Conservation (phyloP, 1,140 invertebrate genomes). For the Drosophila orosa region DNA sequence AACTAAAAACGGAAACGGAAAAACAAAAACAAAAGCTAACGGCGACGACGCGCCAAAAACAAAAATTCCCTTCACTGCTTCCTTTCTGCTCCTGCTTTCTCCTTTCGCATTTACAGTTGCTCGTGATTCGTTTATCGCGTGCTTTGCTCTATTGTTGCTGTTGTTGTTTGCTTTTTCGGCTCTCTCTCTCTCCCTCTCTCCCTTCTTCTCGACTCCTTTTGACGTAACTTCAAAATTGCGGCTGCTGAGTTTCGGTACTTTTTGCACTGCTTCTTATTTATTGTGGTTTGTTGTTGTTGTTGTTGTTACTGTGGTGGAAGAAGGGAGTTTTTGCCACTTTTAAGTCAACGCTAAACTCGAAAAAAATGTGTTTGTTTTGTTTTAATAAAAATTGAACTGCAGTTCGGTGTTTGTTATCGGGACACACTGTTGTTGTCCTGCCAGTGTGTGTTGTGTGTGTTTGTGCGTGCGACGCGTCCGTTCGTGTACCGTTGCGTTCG, state of each 20-base stretch:
- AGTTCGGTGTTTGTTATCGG: conserved; percentile 23
- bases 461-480: conserved; percentile 12
- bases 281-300: neutral
- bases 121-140: conserved; percentile 38
- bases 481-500: conserved; percentile 61
- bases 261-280: neutral
- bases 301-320: neutral
- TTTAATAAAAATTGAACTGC: conserved; percentile 26
- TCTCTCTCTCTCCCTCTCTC: conserved; percentile 12
- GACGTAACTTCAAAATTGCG: conserved; percentile 69
- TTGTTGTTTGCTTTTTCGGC: conserved; percentile 33
- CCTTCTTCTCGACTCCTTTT: conserved; percentile 52
- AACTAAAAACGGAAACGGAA: conserved; percentile 19
- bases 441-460: neutral
- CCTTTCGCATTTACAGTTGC: conserved; percentile 40
- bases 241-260: conserved; percentile 20
- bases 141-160: conserved; percentile 25
- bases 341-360: conserved; percentile 10
- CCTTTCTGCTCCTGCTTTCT: conserved; percentile 10
- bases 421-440: conserved; percentile 19
- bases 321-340: conserved; percentile 1
- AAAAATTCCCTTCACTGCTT: conserved; percentile 32
- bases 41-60: conserved; percentile 56
- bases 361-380: conserved; percentile 12
- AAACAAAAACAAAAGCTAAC: conserved; percentile 36